Base-by-base conservation (phyloP, 2,113 vertebrate species). In the Oreochromis niloticus region DNA sequence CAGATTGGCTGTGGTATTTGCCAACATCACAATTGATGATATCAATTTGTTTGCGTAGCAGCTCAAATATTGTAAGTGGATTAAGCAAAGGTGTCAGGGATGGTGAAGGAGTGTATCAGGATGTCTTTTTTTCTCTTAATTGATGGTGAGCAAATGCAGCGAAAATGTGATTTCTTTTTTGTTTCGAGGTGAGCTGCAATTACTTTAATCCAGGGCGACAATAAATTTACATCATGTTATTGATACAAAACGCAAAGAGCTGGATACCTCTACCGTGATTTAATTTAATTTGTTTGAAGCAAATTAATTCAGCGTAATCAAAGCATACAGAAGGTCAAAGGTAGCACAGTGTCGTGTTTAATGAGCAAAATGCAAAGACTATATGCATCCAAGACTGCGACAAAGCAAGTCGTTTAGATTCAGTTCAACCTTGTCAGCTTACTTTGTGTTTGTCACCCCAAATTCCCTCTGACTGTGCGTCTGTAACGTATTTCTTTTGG, bases 1-100 rank as follows among this genome's bases (percentile, higher is more conserved):
- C 97, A 97, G 97, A 98, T 98, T 97, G 97, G 95, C 97, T 95
- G 96, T 96, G 97, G 97, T 98, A 98, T 99, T 98, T 99, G 98
- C 98, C 98, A 98, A 99, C 98, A 98, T 97, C 97, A 97, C 97
- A 97, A 98, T 97, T 97, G 98, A 97, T 97, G 97, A 97, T 97
- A 97, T 98, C 98, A 98, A 98, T 98, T 97, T 98, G 97, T 98
- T 99, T 98, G 98, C 96, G 97, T 96, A 97, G 97, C 96, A 89
- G 94, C 96, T 96, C 96, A 97, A 98, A 97, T 93, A 93, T 96
- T 95, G 94, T 96, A 94, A 96, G 92, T 92, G 93, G 94, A 96
- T 96, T 95, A 97, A 96, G 95, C 95, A 94, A 97, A 96, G 96
- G 95, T 96, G 95, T 87, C 92, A 61, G 83, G 54, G 79, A 89